Percentiles rank a stretch among this genome's conserved stretches.
Evolutionary conservation across 2,113 vertebrate species (phyloP).

Genomic region (Bujurquina vittata): DNA sequence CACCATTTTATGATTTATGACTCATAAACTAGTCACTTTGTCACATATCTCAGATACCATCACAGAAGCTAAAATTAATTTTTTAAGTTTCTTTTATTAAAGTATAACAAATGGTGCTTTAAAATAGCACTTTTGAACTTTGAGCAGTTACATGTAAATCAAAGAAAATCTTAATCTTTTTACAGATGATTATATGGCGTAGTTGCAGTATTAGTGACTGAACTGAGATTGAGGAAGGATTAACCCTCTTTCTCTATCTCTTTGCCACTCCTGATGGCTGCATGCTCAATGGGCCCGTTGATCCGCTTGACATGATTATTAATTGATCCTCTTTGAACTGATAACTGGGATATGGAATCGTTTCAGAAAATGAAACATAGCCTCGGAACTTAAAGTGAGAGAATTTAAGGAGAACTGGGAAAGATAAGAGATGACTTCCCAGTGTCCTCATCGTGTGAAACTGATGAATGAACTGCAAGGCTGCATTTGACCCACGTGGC

Average conservation of each 20-base stretch:
- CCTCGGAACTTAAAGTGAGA: constrained; percentile 4
- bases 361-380: constrained; percentile 32
- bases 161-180: constrained; percentile 11
- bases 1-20: neutral
- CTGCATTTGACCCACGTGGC: constrained; percentile 18
- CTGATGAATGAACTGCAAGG: constrained; percentile 4
- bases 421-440: constrained; percentile 12
- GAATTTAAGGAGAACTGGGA: constrained; percentile 4
- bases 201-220: constrained; percentile 6
- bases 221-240: constrained; percentile 24
- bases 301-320: constrained; percentile 41
- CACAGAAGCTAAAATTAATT: neutral
- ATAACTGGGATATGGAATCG: constrained; percentile 22
- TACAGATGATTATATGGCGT: neutral
- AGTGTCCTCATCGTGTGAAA: constrained; percentile 6
- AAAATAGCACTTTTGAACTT: neutral
- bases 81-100: neutral
- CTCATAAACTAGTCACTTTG: neutral
- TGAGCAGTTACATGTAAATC: constrained; percentile 6
- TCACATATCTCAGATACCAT: neutral
- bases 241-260: constrained; percentile 4
- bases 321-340: constrained; percentile 47
- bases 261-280: constrained; percentile 11
- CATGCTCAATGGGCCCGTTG: constrained; percentile 14
- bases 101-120: constrained; percentile 1